phyloP scores from a whole-genome alignment of 2,113 vertebrate genomes.

The pig (Sus scrofa) region DNA sequence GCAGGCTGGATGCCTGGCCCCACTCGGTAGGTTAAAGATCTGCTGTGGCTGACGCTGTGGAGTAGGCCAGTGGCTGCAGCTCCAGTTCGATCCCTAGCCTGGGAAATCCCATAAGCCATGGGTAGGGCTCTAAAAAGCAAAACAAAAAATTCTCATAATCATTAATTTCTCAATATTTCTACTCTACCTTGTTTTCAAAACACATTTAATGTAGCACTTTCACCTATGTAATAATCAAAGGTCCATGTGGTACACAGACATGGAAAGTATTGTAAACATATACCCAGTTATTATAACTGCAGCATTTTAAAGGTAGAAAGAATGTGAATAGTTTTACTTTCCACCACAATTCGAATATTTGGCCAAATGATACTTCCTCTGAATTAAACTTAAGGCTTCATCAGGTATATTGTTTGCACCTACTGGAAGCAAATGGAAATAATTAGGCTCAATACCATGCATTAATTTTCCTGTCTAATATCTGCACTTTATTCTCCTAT shows the following conservation, averaged over 20 bases:
- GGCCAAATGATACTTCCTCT: background rate
- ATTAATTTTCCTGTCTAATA: constrained; percentile 58
- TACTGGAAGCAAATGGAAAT: background rate
- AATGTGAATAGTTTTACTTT: background rate
- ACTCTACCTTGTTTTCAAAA: background rate
- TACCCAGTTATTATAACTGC: background rate
- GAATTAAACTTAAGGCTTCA: background rate
- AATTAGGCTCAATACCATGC: background rate
- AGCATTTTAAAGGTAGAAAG: background rate
- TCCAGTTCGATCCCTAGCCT: no score
- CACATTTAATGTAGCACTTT: background rate
- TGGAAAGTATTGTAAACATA: background rate
- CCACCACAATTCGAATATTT: background rate
- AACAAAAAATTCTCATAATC: no score
- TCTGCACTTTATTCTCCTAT: constrained; percentile 73
- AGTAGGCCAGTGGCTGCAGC: no score
- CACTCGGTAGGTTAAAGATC: no score
- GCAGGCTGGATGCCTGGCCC: no score
- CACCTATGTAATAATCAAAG: background rate
- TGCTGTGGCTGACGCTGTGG: no score
- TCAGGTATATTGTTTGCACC: background rate
- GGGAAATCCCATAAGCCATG: no score
- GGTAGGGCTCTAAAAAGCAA: no score
- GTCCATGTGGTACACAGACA: background rate
- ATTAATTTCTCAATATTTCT: background rate